Percentiles rank a stretch among this genome's conserved stretches.
These are phyloP conservation scores for Alaudala cheleensis DNA, from an alignment of 2,113 vertebrate genomes.

Conservation along the genomic window DNA sequence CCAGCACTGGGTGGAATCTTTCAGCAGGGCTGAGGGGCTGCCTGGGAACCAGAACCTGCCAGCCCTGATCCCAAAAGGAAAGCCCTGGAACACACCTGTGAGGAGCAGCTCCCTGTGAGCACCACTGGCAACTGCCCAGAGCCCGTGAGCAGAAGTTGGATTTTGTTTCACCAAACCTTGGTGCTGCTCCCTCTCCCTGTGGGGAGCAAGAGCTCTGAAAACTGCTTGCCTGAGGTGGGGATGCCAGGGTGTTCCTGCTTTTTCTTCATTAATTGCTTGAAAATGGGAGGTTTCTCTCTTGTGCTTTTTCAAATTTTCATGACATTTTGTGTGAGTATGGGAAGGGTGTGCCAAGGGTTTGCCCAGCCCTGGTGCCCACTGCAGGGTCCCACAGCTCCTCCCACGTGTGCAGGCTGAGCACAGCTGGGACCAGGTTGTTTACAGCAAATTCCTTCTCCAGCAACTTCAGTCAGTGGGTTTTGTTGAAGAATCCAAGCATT, in stretches of 20 bases:
- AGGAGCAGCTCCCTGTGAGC: neutral
- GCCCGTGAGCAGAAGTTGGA: neutral
- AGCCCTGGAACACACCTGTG: neutral
- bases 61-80: neutral
- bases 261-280: neutral
- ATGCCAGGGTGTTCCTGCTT: neutral
- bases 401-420: neutral
- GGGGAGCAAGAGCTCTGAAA: neutral
- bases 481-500: neutral
- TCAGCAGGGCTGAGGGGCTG: neutral
- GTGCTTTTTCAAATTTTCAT: neutral
- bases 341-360: neutral
- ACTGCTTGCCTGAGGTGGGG: neutral
- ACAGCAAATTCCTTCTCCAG: neutral
- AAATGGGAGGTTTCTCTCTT: neutral
- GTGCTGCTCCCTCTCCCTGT: neutral
- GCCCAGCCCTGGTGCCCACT: neutral
- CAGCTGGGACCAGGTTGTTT: neutral
- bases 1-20: neutral
- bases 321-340: neutral
- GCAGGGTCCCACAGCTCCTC: neutral
- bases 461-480: neutral
- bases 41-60: neutral
- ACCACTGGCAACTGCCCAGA: neutral
- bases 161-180: neutral